A percentile compares a stretch with the other conserved stretches of the same genome.
phyloP scores from a whole-genome alignment of 2,113 vertebrate species.

The Delphinapterus leucas region DNA sequence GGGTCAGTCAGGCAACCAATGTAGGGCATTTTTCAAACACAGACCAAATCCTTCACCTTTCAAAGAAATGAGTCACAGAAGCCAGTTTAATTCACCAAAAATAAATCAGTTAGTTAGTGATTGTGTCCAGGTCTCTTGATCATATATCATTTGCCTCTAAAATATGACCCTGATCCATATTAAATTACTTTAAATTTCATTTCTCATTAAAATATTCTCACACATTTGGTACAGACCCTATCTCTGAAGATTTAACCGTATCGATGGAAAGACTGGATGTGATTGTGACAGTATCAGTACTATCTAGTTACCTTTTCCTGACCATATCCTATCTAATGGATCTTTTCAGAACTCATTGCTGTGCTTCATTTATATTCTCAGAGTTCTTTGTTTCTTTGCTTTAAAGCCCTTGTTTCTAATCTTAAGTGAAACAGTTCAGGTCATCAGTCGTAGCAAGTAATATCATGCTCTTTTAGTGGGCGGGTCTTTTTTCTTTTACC shows the following conservation, averaged over 20 bases:
- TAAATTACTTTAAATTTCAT: neutral
- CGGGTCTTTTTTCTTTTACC: neutral
- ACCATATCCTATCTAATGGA: neutral
- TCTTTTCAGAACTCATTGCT: neutral
- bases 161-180: neutral
- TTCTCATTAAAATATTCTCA: neutral
- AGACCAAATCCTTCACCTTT: neutral
- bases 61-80: neutral
- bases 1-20: fast-evolving
- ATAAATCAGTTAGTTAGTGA: neutral
- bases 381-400: neutral
- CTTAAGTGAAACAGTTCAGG: neutral
- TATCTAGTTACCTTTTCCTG: neutral
- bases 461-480: neutral
- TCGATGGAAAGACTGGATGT: neutral
- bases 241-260: neutral
- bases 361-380: neutral
- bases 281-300: fast-evolving
- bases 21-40: neutral
- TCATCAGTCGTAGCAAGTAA: neutral
- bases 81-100: neutral
- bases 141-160: neutral
- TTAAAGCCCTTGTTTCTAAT: neutral
- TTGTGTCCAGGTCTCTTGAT: neutral
- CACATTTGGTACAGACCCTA: neutral